Evolutionary conservation across 2,888 invertebrate genomes (phyloP).

Genomic region (Patella pellucida): DNA sequence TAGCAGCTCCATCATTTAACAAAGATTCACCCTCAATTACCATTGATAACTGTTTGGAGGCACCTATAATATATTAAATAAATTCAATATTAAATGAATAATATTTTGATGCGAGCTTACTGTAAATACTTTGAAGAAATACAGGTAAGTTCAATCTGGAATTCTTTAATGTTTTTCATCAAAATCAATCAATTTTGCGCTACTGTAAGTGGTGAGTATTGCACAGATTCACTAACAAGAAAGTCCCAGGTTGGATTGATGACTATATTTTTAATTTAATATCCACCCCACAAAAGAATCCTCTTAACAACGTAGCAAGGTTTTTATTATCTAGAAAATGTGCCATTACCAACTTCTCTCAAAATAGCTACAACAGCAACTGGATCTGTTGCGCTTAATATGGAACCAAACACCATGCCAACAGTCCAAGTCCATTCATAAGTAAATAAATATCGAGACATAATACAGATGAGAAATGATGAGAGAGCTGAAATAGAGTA

Average conservation of each 20-base stretch:
- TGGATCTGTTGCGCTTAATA: conserved; percentile 73
- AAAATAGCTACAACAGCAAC: conserved; percentile 73
- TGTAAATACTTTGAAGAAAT: too few species aligned
- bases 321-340: too few species aligned
- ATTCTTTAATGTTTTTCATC: too few species aligned
- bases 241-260: too few species aligned
- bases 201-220: too few species aligned
- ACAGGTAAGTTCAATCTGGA: too few species aligned
- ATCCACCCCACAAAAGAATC: too few species aligned
- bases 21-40: conserved; percentile 73
- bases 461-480: conserved; percentile 57
- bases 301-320: too few species aligned
- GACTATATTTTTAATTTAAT: too few species aligned
- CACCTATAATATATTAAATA: conserved; percentile 44
- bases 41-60: conserved; percentile 67
- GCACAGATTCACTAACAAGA: too few species aligned
- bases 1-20: conserved; percentile 73
- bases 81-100: not conserved
- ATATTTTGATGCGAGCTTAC: too few species aligned
- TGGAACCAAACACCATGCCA: conserved; percentile 70
- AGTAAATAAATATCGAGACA: conserved; percentile 56
- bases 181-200: too few species aligned
- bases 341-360: conserved; percentile 68
- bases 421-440: conserved; percentile 67
- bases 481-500: conserved; percentile 58